These are phyloP conservation scores for Acleris emargana DNA, from an alignment of 2,888 invertebrate species.

Conservation along the genomic window DNA sequence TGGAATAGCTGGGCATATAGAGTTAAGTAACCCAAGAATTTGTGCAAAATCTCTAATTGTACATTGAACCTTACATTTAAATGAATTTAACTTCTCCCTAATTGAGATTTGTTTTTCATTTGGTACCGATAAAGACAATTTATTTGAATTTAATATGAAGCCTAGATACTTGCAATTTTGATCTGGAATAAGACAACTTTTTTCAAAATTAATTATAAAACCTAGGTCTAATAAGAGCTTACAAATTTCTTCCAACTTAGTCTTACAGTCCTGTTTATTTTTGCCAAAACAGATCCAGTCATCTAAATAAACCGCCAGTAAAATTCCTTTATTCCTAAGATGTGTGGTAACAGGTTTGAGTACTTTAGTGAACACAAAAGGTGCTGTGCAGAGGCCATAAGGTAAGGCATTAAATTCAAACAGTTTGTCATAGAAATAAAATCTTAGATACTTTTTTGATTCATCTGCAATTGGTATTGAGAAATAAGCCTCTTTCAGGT, in stretches of 20 bases:
- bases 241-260: conserved; percentile 9
- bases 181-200: conserved; percentile 12
- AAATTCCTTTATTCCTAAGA: conserved; percentile 7
- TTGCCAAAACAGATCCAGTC: conserved; percentile 25
- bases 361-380: conserved; percentile 34
- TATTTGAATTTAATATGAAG: conserved; percentile 24
- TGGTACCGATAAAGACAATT: conserved; percentile 13
- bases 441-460: conserved; percentile 34
- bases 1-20: conserved; percentile 27
- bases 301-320: conserved; percentile 30
- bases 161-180: conserved; percentile 33
- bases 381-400: conserved; percentile 34
- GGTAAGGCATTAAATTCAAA: conserved; percentile 36
- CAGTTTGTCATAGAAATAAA: conserved; percentile 23
- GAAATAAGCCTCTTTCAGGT: too few relatives aligned
- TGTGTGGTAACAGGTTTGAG: conserved; percentile 27
- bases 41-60: conserved; percentile 27
- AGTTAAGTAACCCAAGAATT: conserved; percentile 24
- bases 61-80: not conserved
- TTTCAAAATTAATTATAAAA: conserved; percentile 34
- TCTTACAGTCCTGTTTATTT: conserved; percentile 11
- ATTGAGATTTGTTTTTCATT: conserved; percentile 6
- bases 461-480: too few relatives aligned
- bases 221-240: conserved; percentile 19
- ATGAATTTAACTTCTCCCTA: too few relatives aligned